Evolutionary conservation across 2,888 invertebrate genomes (phyloP), one percentile per base, ranked within the genome.

Genomic region (Papilio demoleus): DNA sequence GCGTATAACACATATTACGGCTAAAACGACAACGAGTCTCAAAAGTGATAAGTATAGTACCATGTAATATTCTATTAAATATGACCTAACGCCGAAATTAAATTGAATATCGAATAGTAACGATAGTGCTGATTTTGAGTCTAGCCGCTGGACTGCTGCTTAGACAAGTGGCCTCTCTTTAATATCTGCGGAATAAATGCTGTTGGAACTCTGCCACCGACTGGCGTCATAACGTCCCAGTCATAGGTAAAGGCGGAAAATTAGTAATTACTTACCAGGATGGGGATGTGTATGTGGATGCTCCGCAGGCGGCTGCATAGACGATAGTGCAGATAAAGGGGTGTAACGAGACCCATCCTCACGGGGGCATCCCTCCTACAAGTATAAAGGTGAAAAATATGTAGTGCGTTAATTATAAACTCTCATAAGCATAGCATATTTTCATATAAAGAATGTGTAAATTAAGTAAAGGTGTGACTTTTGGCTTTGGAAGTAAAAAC

Each of bases 321-420:
- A 97, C 42, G 97, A 97, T 75, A 97, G 90, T 17, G 97, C 97
- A 68, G 96, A 95, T 73, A 97, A 93, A 5, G 97, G 97, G 56
- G 97, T 97, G 86, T 97, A 97, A 17, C 97, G 88, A 81, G 90
- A 82, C 14, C 83, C 88, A 61, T 91, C 92, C 27, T 90, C 92
- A 53, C 78, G 92, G 74, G 86, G 81, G 76, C 88, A 90, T 47
- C 86, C 90, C 80, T 93, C 93, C 93, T 93, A 38, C 12, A 38
- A 38, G 1, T n/a, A n/a, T 14, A 38, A 36, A 36, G 12, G 11
- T 36, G 9, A 9, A 11, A 11, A 36, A 36, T 36, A 12, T 12
- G 12, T 36, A 36, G n/a, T n/a, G n/a, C 36, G 80, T 71, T 14
- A 27, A n/a, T 11, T 64, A 50, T 27, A 2, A 53, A 27, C 9